Evolutionary conservation across 2,113 vertebrate genomes (phyloP).

Genomic region (Toxotes chatareus): DNA sequence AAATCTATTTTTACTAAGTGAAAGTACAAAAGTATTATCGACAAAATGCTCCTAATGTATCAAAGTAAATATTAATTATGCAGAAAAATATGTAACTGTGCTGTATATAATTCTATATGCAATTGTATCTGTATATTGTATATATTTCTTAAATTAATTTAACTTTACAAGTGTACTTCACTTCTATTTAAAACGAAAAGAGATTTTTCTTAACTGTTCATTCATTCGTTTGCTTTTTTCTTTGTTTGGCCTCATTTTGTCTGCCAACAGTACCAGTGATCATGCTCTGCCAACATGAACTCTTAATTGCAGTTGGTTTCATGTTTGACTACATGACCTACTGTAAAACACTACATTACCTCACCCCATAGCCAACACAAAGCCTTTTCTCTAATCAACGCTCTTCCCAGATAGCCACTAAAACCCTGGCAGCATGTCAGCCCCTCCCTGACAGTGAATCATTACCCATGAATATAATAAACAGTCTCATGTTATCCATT

Average conservation of each 20-base stretch:
- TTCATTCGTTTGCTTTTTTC: not conserved
- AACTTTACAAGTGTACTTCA: too few species aligned
- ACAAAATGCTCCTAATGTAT: not conserved
- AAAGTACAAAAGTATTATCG: not conserved
- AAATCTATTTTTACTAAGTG: too few species aligned
- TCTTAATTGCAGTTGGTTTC: slow-evolving; percentile 4
- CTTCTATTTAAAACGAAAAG: too few species aligned
- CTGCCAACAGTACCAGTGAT: not conserved
- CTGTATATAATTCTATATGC: too few species aligned
- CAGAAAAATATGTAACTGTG: not conserved
- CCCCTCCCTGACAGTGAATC: slow-evolving; percentile 20
- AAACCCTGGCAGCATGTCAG: not conserved
- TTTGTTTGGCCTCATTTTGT: not conserved
- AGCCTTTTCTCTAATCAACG: not conserved
- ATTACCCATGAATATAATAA: slow-evolving; percentile 20
- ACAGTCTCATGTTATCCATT: slow-evolving; percentile 15
- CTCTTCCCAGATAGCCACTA: not conserved
- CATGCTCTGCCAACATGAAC: not conserved
- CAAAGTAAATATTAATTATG: not conserved
- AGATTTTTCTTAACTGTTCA: too few species aligned
- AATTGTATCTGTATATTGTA: too few species aligned
- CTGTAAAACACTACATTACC: not conserved
- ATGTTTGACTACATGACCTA: not conserved
- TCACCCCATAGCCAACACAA: not conserved
- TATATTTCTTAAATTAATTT: too few species aligned